A percentile compares a stretch with the other conserved stretches of the same genome.
Conservation (phyloP, 2,797 vertebrate genomes). For the Toxotes lorentzi region DNA sequence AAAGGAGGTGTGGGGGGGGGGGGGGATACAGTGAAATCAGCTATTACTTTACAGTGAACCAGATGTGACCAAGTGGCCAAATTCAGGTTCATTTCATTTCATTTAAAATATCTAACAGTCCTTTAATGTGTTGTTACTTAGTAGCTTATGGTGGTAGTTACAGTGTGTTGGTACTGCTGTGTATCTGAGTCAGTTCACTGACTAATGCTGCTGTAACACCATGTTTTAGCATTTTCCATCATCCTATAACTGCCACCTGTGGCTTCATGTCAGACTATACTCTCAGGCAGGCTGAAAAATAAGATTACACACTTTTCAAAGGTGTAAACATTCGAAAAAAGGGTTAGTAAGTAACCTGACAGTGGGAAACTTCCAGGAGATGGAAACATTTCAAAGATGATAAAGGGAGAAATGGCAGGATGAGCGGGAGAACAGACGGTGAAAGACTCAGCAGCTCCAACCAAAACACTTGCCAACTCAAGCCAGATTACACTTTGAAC, state of each 20-base stretch:
- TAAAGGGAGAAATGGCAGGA: not conserved
- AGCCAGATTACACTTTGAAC: slow-evolving; percentile 49
- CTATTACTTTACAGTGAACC: not conserved
- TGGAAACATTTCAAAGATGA: slow-evolving; percentile 1
- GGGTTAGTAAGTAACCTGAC: not conserved
- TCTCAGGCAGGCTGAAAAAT: not conserved
- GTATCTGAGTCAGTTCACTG: too few species aligned
- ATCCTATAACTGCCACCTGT: not conserved
- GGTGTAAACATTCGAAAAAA: not conserved
- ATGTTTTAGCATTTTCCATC: not conserved
- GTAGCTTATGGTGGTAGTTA: too few species aligned
- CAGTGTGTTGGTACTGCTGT: too few species aligned
- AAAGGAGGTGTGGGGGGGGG: not conserved
- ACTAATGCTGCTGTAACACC: not conserved
- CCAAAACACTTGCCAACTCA: slow-evolving; percentile 30
- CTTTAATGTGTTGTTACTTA: not conserved
- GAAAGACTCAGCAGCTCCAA: slow-evolving; percentile 6
- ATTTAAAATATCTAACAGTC: not conserved
- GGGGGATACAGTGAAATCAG: not conserved
- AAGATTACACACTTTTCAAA: not conserved
- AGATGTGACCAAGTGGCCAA: not conserved
- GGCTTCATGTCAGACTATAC: not conserved
- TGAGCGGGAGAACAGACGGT: not conserved
- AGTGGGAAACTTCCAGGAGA: not conserved
- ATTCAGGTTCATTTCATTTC: too few species aligned